Base-by-base conservation (phyloP, 2,113 vertebrate species). In the Heterochromis multidens region DNA sequence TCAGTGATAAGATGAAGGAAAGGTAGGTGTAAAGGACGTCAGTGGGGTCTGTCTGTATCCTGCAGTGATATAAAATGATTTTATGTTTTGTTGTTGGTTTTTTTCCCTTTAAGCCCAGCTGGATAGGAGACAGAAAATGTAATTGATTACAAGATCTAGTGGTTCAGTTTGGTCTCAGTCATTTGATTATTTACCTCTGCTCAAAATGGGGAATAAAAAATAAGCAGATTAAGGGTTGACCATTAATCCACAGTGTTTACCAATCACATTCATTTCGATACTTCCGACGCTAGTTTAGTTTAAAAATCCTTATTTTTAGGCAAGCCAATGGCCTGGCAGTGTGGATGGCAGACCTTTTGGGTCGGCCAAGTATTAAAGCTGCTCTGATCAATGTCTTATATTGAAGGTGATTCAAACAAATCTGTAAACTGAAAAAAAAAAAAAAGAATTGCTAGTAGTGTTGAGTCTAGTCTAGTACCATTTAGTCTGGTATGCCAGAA, bases 121-220 rank as follows among this genome's bases (percentile, higher is more conserved):
- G 79, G 74, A 80, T 29, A 78, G 81, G 27, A 89, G 46, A 84
- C 54, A 60, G 77, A 65, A 81, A 91, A 90, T 91, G 80, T 81
- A 85, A 92, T 91, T 92, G 87, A 92, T 87, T 78, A 89, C 46
- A 89, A 81, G 82, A 74, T 59, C 16, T 76, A 83, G 61, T 83
- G 65, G 37, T 89, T 87, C 59, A 19, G 62, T 84, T 83, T 77
- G 61, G 43, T 88, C 59, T 83, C 80, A 40, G 60, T 83, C 67
- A 61, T 74, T 74, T 82, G 82, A 86, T 92, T 79, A 89, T 91
- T 61, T 74, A 82, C 67, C n/a, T 2, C 43, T 56, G 57, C 74
- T 85, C 58, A 84, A 77, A 67, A 80, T 65, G 21, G 46, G 87
- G 65, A 82, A 70, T 54, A 65, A 84, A 92, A 80, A 86, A 84